phyloP scores from a whole-genome alignment of 1,140 invertebrate genomes.

The Trichoplusia ni region DNA sequence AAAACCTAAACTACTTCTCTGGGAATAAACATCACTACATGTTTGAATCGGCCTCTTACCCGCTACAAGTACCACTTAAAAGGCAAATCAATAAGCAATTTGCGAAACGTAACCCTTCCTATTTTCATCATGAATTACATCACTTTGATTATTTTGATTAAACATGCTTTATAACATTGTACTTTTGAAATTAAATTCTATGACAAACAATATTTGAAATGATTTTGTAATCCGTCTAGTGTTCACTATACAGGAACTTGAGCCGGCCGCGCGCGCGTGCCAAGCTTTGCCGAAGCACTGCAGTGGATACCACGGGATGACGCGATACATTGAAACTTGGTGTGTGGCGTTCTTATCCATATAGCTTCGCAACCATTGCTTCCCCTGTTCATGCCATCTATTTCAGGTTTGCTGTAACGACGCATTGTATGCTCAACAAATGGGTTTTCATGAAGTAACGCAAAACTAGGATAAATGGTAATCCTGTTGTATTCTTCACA shows the following conservation, averaged over 20 bases:
- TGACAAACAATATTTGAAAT: constrained; percentile 12
- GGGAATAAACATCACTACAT: constrained; percentile 27
- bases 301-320: constrained; percentile 30
- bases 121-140: constrained; percentile 57
- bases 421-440: not conserved
- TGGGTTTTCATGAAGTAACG: not conserved
- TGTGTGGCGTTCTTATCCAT: not conserved
- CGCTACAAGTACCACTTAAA: constrained; percentile 8
- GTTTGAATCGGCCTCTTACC: constrained; percentile 12
- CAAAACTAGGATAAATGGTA: constrained; percentile 35
- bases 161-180: not conserved
- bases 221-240: constrained; percentile 32
- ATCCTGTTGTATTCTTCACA: constrained; percentile 57
- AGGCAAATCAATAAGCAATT: constrained; percentile 16
- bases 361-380: constrained; percentile 2
- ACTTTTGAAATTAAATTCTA: not conserved
- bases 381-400: not conserved
- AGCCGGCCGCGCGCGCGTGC: constrained; percentile 6
- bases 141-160: constrained; percentile 54
- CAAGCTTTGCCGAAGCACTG: constrained; percentile 35
- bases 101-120: constrained; percentile 38
- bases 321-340: not conserved
- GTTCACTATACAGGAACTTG: constrained; percentile 31
- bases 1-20: constrained; percentile 22
- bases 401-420: not conserved